phyloP scores from a whole-genome alignment of 2,797 vertebrate species.

The Oreochromis grahami region DNA sequence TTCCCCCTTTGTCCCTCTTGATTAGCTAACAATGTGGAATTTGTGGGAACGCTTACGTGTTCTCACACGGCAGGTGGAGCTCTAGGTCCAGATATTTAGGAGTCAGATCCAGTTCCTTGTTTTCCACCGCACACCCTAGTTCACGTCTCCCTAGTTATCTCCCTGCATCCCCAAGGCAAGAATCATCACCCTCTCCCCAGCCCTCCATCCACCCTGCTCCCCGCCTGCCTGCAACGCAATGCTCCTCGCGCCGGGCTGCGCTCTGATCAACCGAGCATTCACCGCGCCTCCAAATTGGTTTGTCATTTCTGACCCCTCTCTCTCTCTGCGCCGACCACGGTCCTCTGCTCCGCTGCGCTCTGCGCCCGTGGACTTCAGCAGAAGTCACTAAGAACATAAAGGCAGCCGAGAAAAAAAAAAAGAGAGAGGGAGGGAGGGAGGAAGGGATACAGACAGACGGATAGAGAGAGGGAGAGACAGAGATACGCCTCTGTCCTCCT shows the following conservation, averaged over 20 bases:
- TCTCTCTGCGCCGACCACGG: constrained; percentile 42
- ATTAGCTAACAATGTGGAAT: not conserved
- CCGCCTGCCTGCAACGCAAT: constrained; percentile 51
- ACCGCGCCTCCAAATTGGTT: constrained; percentile 76
- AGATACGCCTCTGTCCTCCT: constrained; percentile 58
- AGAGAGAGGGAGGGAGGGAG: constrained; percentile 9
- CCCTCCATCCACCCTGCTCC: constrained; percentile 14
- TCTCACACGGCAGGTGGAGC: constrained; percentile 77
- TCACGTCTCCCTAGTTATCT: constrained; percentile 35
- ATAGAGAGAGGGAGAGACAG: constrained; percentile 33
- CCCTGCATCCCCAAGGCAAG: constrained; percentile 61
- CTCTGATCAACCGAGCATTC: constrained; percentile 66
- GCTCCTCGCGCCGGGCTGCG: constrained; percentile 53
- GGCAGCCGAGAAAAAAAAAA: constrained; percentile 28
- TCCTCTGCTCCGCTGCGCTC: constrained; percentile 40
- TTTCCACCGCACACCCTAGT: constrained; percentile 61
- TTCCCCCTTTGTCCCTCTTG: not conserved
- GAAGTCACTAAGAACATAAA: constrained; percentile 61
- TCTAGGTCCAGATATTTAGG: constrained; percentile 64
- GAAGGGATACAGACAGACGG: constrained; percentile 41
- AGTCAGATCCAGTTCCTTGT: constrained; percentile 61
- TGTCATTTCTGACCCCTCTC: constrained; percentile 76
- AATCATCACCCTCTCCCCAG: constrained; percentile 53
- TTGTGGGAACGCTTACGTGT: constrained; percentile 3
- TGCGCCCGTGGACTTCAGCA: constrained; percentile 54